Evolutionary conservation across 2,888 invertebrate species (phyloP).

Genomic region (Eurytoma adleriae): DNA sequence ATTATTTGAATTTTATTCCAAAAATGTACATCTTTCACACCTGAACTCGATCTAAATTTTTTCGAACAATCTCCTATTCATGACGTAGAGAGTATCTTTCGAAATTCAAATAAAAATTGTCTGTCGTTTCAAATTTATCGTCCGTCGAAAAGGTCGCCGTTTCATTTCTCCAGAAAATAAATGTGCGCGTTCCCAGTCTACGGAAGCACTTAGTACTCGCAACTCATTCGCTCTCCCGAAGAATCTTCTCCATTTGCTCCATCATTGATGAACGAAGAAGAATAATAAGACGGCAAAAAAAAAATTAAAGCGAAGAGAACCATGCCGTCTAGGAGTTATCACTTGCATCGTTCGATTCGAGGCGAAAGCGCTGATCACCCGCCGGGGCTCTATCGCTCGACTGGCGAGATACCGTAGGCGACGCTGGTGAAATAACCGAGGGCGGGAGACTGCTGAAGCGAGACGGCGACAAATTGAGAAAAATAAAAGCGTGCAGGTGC

Average conservation of each 20-base stretch:
- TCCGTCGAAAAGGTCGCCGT: background rate
- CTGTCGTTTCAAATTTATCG: constrained; percentile 30
- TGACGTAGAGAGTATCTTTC: background rate
- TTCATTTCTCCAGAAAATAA: constrained; percentile 15
- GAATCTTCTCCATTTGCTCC: constrained; percentile 22
- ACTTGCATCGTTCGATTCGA: constrained; percentile 48
- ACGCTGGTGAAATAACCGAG: constrained; percentile 20
- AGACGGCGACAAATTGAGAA: constrained; percentile 44
- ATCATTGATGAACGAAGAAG: constrained; percentile 25
- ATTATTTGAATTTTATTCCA: too few species aligned
- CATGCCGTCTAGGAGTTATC: constrained; percentile 4
- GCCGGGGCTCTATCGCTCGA: constrained; percentile 8
- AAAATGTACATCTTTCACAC: too few species aligned
- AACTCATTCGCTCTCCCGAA: constrained; percentile 24
- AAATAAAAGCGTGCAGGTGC: constrained; percentile 46
- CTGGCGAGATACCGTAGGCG: constrained; percentile 6
- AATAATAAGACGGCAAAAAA: constrained; percentile 45
- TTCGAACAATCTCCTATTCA: background rate
- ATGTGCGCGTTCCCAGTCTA: constrained; percentile 27
- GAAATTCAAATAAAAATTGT: constrained; percentile 16
- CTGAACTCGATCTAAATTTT: background rate
- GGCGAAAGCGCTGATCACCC: constrained; percentile 26
- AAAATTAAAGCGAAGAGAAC: constrained; percentile 45
- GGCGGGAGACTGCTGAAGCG: constrained; percentile 2
- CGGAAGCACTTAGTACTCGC: constrained; percentile 16